Percentiles rank a stretch among this genome's conserved stretches.
phyloP scores from a whole-genome alignment of 1,140 invertebrate genomes.

The Teleopsis dalmanni region DNA sequence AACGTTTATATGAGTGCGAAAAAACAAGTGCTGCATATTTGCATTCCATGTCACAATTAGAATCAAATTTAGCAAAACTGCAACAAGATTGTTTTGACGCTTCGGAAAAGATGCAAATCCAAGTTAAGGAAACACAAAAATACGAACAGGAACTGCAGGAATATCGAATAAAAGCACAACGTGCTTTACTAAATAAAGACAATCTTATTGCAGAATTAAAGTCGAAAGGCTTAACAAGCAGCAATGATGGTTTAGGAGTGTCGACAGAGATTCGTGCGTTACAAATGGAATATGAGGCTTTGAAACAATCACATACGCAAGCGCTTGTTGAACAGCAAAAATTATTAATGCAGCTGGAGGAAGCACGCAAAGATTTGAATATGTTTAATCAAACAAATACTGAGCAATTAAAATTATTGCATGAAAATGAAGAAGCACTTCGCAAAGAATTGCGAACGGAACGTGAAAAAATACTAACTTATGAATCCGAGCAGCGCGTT shows the following conservation, averaged over 20 bases:
- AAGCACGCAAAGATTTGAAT: conserved; percentile 12
- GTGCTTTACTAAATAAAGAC: conserved; percentile 71
- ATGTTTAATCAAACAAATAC: conserved; percentile 19
- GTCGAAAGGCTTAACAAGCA: conserved; percentile 17
- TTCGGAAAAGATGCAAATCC: conserved; percentile 48
- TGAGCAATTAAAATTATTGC: conserved; percentile 16
- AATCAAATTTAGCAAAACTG: conserved; percentile 45
- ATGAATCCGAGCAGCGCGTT: conserved; percentile 31
- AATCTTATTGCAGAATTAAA: conserved; percentile 60
- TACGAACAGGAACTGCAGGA: conserved; percentile 58
- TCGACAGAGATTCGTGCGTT: conserved; percentile 20
- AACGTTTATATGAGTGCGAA: conserved; percentile 23
- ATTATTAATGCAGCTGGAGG: conserved; percentile 24
- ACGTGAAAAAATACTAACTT: conserved; percentile 18
- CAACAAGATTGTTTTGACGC: conserved; percentile 45
- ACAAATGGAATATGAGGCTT: conserved; percentile 27
- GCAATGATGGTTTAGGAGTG: conserved; percentile 15
- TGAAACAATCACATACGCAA: conserved; percentile 29
- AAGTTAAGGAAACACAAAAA: conserved; percentile 51
- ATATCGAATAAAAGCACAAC: conserved; percentile 63
- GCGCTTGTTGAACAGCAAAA: conserved; percentile 22
- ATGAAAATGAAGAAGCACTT: conserved; percentile 21
- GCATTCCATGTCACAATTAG: conserved; percentile 40
- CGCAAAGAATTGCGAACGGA: conserved; percentile 24
- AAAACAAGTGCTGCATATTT: conserved; percentile 27